Evolutionary conservation across 2,113 vertebrate genomes (phyloP), one percentile per base, ranked within the genome.

Genomic region (Coracopsis vasa): DNA sequence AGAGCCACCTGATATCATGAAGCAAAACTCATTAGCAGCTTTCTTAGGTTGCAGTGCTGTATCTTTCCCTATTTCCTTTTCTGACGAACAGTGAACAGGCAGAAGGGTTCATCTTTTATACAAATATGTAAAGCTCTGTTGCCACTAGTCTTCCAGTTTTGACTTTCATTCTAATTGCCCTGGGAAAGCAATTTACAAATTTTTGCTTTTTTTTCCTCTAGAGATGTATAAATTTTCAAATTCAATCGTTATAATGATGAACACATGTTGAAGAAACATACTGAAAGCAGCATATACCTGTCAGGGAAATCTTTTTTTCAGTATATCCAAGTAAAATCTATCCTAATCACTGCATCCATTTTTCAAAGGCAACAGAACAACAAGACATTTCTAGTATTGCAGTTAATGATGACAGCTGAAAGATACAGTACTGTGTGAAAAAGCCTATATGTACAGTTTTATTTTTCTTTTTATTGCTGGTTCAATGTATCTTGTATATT

Each of bases 121-220:
- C 92, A 97, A 86, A 91, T 88, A 83, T 89, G 84, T 82, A 96
- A 97, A 97, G 56, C 75, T 96, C 61, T 91, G 58, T 93, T 97
- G 91, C 90, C 82, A 92, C 64, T 73, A 94, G 87, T 82, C 60
- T 96, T 87, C 85, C 84, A 93, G 95, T 92, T 97, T 94, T 97
- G 83, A 96, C 92, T 98, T 97, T 97, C 83, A 96, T 95, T 96
- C 44, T 97, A 94, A 97, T 97, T 98, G 97, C 67, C 92, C 37
- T 47, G 51, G 84, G 78, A 97, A 97, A 95, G 96, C 92, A 97
- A 95, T 92, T 97, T 90, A 91, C 74, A 92, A 77, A 94, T 96
- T 96, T 97, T 95, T 89, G 16, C 6, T 71, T 88, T 71, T 67
- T 45, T 85, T 75, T 13, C 41, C 86, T 83, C 87, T 79, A 54